Base-by-base conservation (phyloP, 2,797 vertebrate genomes). In the Siniperca obscura region DNA sequence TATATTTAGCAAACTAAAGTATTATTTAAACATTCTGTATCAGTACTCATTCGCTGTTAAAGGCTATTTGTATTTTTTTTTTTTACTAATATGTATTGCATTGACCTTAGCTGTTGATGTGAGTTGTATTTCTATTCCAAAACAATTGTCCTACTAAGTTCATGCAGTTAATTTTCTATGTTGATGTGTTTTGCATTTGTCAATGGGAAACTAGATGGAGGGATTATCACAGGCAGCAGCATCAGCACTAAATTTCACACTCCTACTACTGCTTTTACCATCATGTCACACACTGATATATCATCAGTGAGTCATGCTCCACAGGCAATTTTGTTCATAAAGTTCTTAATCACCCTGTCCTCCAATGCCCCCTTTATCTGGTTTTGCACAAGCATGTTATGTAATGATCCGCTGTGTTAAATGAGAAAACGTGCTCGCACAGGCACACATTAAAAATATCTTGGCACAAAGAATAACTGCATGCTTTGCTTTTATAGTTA, bases 401-500 rank as follows among this genome's bases (percentile, higher is more conserved):
- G 66, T 40, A 78, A 80, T 36, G 30, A 42, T 50, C 48, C 27
- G 14, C 52, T 38, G 50, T 30, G 53, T 11, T 59, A 25, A 38
- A 70, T 55, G 40, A 64, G 53, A 40, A 70, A 76, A 87, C 44
- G 55, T 83, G 85, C 83, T 74, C 50, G 50, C 70, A 57, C 48
- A 80, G 30, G 80, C 86, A 67, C 53, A 80, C 79, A 75, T 61
- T 17, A 34, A 72, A 81, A 78, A 57, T 60, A 80, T 53, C 60
- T 57, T 22, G 21, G 50, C 50, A 38, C 44, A 38, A 25, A 36
- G 42, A 78, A 84, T 78, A 88, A 84, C 71, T 71, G 75, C 46
- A 1, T 42, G 82, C 76, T 84, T 75, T 84, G 87, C 84, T 74
- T 40, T 83, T 70, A 67, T n/a, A 57, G 25, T 42, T 79, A 57